Percentiles rank a stretch among this genome's conserved stretches.
phyloP scores from a whole-genome alignment of 2,888 invertebrate genomes.

The Sesia apiformis region DNA sequence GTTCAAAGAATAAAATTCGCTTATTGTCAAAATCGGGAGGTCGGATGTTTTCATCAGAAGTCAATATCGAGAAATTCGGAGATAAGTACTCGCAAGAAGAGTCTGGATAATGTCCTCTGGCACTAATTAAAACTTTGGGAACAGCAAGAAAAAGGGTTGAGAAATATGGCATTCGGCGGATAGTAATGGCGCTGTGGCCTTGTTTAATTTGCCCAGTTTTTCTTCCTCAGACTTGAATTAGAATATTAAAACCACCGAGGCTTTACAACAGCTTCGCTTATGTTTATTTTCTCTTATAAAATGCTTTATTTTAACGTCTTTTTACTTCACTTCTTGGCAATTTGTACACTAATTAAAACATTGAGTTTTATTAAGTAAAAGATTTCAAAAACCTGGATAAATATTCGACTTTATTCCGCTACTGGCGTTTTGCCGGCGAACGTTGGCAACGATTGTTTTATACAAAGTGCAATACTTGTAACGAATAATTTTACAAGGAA shows the following conservation, averaged over 20 bases:
- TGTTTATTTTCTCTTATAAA: constrained; percentile 1
- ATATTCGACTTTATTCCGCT: too few relatives aligned
- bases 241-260: constrained; percentile 30
- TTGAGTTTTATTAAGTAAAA: background rate
- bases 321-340: background rate
- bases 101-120: constrained; percentile 67
- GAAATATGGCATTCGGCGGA: constrained; percentile 61
- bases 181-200: constrained; percentile 57
- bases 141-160: constrained; percentile 63
- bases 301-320: background rate
- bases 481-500: too few relatives aligned
- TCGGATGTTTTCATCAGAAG: too few relatives aligned
- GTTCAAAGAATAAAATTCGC: too few relatives aligned
- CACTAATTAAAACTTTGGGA: constrained; percentile 71
- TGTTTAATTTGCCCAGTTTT: constrained; percentile 55
- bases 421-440: too few relatives aligned
- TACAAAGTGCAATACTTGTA: too few relatives aligned
- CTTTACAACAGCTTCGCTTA: constrained; percentile 2
- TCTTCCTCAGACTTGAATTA: constrained; percentile 32
- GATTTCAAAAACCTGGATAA: too few relatives aligned
- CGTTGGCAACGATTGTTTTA: too few relatives aligned
- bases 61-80: too few relatives aligned
- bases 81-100: constrained; percentile 20
- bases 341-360: background rate
- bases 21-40: too few relatives aligned